A percentile compares a stretch with the other conserved stretches of the same genome.
Conservation (phyloP, 1,140 invertebrate genomes). For the Drosophila pruinosa region DNA sequence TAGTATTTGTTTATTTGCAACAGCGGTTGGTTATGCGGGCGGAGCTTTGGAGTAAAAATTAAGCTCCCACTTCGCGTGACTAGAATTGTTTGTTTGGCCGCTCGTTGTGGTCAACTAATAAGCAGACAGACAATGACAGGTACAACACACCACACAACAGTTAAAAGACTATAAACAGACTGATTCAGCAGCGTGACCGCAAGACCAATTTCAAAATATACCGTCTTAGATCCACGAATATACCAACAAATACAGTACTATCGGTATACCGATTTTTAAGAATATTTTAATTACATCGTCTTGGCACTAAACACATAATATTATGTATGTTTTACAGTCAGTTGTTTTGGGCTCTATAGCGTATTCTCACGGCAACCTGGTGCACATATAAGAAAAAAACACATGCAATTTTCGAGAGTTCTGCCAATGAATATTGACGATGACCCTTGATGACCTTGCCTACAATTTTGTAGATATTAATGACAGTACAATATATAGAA, state of each 20-base stretch:
- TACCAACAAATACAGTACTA: neutral
- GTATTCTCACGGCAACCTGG: too few species aligned
- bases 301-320: too few species aligned
- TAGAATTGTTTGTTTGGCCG: constrained; percentile 52
- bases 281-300: too few species aligned
- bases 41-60: neutral
- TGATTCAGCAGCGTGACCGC: constrained; percentile 1
- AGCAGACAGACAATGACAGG: neutral
- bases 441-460: too few species aligned
- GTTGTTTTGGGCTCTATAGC: too few species aligned
- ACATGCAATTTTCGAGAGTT: too few species aligned
- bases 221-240: neutral
- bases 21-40: constrained; percentile 8
- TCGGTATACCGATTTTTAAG: neutral
- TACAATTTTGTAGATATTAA: too few species aligned
- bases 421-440: too few species aligned
- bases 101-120: constrained; percentile 8
- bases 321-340: too few species aligned
- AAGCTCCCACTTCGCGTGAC: constrained; percentile 57
- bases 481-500: too few species aligned
- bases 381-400: too few species aligned
- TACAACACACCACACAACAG: constrained; percentile 25
- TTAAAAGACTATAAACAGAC: constrained; percentile 49
- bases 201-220: neutral
- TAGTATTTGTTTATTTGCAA: constrained; percentile 24